phyloP scores from a whole-genome alignment of 2,888 invertebrate genomes.

The Ferrisia virgata region DNA sequence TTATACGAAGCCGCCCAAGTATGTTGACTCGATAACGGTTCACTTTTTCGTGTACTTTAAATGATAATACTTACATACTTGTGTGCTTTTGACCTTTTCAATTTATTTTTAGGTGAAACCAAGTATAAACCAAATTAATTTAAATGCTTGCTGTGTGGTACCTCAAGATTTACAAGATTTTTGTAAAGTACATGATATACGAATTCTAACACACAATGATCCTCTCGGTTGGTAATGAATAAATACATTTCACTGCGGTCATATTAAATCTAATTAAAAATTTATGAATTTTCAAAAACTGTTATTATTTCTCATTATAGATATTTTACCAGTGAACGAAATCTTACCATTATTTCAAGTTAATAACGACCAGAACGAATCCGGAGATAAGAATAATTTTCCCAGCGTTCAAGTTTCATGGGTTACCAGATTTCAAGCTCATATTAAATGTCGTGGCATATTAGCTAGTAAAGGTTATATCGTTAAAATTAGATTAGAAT shows the following conservation, averaged over 20 bases:
- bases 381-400: constrained; percentile 26
- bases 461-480: constrained; percentile 88
- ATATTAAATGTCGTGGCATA: constrained; percentile 87
- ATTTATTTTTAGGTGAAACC: constrained; percentile 65
- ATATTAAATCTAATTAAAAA: too few relatives aligned
- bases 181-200: constrained; percentile 86
- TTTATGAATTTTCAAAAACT: constrained; percentile 32
- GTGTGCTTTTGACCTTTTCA: constrained; percentile 39
- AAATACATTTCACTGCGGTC: not conserved
- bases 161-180: constrained; percentile 85
- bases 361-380: constrained; percentile 50
- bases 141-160: constrained; percentile 89
- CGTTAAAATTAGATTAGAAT: constrained; percentile 51
- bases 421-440: constrained; percentile 82
- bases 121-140: constrained; percentile 85
- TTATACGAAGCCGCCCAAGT: constrained; percentile 72
- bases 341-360: constrained; percentile 60
- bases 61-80: too few relatives aligned
- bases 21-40: constrained; percentile 47
- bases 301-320: constrained; percentile 54
- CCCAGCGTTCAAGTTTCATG: constrained; percentile 60
- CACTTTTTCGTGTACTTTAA: not conserved
- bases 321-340: constrained; percentile 59
- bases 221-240: constrained; percentile 67
- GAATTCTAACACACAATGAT: constrained; percentile 92